Conservation (phyloP, 2,797 vertebrate genomes). For the Cossypha niveicapilla region DNA sequence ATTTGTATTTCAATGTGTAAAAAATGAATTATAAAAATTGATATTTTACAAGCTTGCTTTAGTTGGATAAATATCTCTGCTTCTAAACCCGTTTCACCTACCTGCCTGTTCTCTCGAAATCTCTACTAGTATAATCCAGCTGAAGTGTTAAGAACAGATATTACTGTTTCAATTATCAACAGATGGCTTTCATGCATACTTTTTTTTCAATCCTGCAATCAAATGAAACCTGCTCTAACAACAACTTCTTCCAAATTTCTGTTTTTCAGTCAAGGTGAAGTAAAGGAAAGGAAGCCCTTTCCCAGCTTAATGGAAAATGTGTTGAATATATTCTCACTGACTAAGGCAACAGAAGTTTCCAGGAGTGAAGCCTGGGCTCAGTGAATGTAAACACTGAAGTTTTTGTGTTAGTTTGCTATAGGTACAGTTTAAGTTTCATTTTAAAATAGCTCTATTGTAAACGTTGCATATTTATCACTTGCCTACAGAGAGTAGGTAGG, state of each 20-base stretch:
- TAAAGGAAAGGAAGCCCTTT: background rate
- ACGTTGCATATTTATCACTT: slow-evolving; percentile 34
- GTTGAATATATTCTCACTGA: background rate
- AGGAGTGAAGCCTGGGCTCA: background rate
- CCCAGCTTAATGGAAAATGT: background rate
- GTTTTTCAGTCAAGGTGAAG: background rate
- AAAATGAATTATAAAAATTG: slow-evolving; percentile 27
- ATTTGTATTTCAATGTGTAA: slow-evolving; percentile 29
- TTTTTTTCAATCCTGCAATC: background rate
- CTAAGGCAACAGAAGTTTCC: background rate
- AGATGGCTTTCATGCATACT: background rate
- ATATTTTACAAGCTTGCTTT: background rate
- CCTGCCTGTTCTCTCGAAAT: background rate
- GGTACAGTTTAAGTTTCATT: background rate
- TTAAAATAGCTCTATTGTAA: slow-evolving; percentile 35
- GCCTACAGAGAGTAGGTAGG: slow-evolving; percentile 60
- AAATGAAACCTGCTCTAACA: background rate
- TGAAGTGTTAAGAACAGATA: slow-evolving; percentile 13
- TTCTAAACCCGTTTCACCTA: slow-evolving; percentile 17
- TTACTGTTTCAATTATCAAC: background rate
- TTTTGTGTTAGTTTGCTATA: background rate
- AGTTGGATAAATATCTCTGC: slow-evolving; percentile 4
- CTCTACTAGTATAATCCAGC: slow-evolving; percentile 13
- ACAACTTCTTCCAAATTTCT: background rate
- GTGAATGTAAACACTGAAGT: background rate